These are phyloP conservation scores for Piezodorus guildinii DNA, from an alignment of 1,140 invertebrate species.

Conservation along the genomic window DNA sequence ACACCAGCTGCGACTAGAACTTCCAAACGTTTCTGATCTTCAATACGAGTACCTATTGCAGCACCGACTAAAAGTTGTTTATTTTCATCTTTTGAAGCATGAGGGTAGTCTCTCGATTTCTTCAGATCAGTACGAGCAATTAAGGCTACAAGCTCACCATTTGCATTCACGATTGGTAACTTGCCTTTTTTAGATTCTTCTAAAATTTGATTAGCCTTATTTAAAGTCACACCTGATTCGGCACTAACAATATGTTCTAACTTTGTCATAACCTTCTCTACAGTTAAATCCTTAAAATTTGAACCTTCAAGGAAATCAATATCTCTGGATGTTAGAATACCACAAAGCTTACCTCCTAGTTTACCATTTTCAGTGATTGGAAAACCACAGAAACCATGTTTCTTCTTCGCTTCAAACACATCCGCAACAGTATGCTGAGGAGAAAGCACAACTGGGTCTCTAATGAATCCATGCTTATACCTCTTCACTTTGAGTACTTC, in stretches of 20 bases:
- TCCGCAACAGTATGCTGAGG: slow-evolving; percentile 75
- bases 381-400: slow-evolving; percentile 90
- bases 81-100: slow-evolving; percentile 94
- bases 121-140: slow-evolving; percentile 97
- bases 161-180: slow-evolving; percentile 87
- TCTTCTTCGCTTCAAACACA: slow-evolving; percentile 77
- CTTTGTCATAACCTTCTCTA: slow-evolving; percentile 78
- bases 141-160: slow-evolving; percentile 80
- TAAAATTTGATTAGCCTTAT: slow-evolving; percentile 87
- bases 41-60: slow-evolving; percentile 82
- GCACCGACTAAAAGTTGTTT: slow-evolving; percentile 96
- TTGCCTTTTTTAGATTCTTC: slow-evolving; percentile 97
- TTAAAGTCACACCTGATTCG: slow-evolving; percentile 72
- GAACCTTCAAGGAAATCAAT: slow-evolving; percentile 83
- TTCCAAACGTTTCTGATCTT: slow-evolving; percentile 69
- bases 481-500: slow-evolving; percentile 98
- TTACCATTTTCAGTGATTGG: slow-evolving; percentile 92
- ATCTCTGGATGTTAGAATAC: slow-evolving; percentile 95
- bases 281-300: slow-evolving; percentile 39
- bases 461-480: slow-evolving; percentile 98
- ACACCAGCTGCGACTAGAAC: slow-evolving; percentile 78
- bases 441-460: slow-evolving; percentile 85
- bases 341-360: slow-evolving; percentile 82
- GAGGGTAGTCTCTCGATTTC: slow-evolving; percentile 91
- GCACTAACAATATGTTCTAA: slow-evolving; percentile 79